Evolutionary conservation across 2,888 invertebrate genomes (phyloP), one percentile per base, ranked within the genome.

Genomic region (Volucella zonaria): DNA sequence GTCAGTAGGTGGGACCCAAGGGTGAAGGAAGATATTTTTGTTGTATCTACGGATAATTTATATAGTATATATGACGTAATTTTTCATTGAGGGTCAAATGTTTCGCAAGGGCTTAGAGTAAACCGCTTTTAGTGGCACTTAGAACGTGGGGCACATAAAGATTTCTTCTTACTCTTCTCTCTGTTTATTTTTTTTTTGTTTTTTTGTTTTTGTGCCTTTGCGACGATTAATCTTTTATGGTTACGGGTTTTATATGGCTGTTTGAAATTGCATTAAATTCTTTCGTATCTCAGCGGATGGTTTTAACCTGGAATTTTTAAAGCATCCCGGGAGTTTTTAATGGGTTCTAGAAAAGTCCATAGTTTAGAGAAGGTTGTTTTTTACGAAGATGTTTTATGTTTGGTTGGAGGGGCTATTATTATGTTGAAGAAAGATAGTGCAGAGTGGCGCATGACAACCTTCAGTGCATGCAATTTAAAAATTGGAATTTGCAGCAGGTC

Each of bases 111-210:
- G 49, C 58, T 75, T 66, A 66, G 18, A 38, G 58, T 42, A 58
- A 75, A 66, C 64, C 47, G 56, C 74, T 74, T 74, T 74, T 75
- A 66, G 75, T 75, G 66, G 58, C 58, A 49, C 75, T 75, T 23
- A 51, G 15, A 49, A 11, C 18, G 47, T 74, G 64, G 38, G 70
- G 40, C 58, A 18, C 70, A 59, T 70, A 70, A 70, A 70, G 40
- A 59, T 49, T 6, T 6, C 31, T 31, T 31, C 6, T 4, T 31
- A 31, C 6, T 6, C 31, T 31, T 31, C 31, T 31, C 31, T 31
- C 6, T 31, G 6, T 3, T 23, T 23, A 31, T 3, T 23, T 23
- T 4, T 23, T 23, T 1, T 31, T 31, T n/a, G n/a, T n/a, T 31
- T 6, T 0, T 31, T 31, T 31, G 31, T 31, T 74, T 62, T 56